Evolutionary conservation across 2,113 vertebrate species (phyloP).

Genomic region (Corydoras sp.): DNA sequence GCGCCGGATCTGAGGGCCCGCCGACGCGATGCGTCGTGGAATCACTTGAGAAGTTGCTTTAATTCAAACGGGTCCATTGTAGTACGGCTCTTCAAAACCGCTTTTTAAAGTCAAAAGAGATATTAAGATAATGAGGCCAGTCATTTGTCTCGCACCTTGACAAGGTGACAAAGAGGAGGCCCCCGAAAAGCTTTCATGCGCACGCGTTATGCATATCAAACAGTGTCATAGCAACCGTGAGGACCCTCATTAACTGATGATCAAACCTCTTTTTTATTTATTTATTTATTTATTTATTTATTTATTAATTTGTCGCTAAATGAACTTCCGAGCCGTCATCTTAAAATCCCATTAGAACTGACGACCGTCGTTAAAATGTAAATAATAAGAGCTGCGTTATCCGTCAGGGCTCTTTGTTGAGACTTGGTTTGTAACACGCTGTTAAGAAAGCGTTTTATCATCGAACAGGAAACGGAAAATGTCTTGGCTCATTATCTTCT

Average conservation of each 20-base stretch:
- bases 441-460: too few species aligned
- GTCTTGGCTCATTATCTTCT: too few species aligned
- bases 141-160: conserved; percentile 35
- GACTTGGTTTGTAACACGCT: too few species aligned
- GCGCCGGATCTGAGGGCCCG: conserved; percentile 21
- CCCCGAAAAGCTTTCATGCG: conserved; percentile 22
- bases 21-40: conserved; percentile 35
- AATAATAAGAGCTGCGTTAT: too few species aligned
- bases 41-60: conserved; percentile 39
- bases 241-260: conserved; percentile 35
- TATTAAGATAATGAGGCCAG: conserved; percentile 50
- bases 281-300: too few species aligned
- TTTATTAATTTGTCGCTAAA: not conserved
- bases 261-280: conserved; percentile 28
- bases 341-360: not conserved
- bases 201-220: conserved; percentile 41
- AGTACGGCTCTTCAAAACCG: conserved; percentile 15
- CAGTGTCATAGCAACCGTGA: conserved; percentile 31
- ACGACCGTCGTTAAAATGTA: not conserved
- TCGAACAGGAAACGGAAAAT: too few species aligned
- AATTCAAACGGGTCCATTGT: conserved; percentile 41
- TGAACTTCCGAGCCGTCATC: not conserved
- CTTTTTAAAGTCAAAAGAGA: conserved; percentile 34
- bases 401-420: too few species aligned
- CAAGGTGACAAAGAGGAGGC: conserved; percentile 38